Evolutionary conservation across 2,797 vertebrate species (phyloP).

Genomic region (Graptemys geographica): DNA sequence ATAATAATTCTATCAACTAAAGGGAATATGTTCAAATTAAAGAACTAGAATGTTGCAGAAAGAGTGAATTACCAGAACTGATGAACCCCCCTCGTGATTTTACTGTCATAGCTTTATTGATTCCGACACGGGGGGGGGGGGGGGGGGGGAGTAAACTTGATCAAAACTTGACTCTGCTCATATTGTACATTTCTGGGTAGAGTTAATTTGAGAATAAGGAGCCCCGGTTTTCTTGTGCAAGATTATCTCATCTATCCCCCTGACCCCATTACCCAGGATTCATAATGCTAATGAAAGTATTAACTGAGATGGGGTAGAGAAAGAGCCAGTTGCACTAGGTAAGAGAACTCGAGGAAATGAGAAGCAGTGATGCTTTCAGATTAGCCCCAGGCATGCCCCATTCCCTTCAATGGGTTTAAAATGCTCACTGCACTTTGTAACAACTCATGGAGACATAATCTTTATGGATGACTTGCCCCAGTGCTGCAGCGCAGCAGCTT

Average conservation of each 20-base stretch:
- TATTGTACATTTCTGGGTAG: neutral
- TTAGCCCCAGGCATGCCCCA: neutral
- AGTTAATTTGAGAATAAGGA: neutral
- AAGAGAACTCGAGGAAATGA: neutral
- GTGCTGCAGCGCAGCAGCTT: neutral
- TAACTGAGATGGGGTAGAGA: neutral
- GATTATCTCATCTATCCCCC: neutral
- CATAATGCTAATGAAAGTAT: neutral
- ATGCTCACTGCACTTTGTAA: neutral
- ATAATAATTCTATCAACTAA: neutral
- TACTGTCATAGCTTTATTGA: slow-evolving; percentile 41
- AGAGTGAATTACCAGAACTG: neutral
- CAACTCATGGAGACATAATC: neutral
- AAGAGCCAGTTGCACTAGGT: fast-evolving
- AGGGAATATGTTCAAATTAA: neutral
- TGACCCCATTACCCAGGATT: neutral
- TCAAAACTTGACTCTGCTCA: neutral
- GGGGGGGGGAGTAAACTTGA: neutral
- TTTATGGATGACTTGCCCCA: neutral
- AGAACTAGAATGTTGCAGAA: neutral
- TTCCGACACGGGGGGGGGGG: too few species aligned
- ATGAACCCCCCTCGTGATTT: neutral
- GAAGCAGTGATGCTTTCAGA: neutral
- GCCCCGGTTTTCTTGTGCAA: neutral
- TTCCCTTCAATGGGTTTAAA: neutral